Evolutionary conservation across 2,888 invertebrate genomes (phyloP).

Genomic region (Andrena bucephala): DNA sequence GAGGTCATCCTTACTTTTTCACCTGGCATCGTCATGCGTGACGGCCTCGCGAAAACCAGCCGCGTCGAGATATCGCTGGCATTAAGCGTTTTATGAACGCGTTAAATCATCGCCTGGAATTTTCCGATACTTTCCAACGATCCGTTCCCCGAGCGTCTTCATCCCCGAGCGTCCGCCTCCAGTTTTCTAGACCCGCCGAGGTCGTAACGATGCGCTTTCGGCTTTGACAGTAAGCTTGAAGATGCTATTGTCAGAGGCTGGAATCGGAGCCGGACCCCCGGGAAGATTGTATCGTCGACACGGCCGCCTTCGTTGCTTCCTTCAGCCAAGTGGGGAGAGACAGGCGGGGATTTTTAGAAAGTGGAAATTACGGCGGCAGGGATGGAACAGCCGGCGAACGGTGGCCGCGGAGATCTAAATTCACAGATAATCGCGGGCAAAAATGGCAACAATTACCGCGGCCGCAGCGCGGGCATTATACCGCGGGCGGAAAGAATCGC

Average conservation of each 20-base stretch:
- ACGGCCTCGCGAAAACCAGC: conserved; percentile 41
- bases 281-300: neutral
- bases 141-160: neutral
- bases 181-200: too few species aligned
- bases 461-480: conserved; percentile 4
- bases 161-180: neutral
- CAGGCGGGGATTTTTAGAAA: conserved; percentile 28
- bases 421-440: conserved; percentile 30
- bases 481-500: conserved; percentile 37
- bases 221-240: too few species aligned
- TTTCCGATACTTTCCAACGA: neutral
- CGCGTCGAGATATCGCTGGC: neutral
- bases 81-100: conserved; percentile 5
- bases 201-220: too few species aligned
- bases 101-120: neutral
- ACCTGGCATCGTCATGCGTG: conserved; percentile 46
- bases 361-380: conserved; percentile 13
- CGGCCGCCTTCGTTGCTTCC: neutral
- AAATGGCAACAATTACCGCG: conserved; percentile 46
- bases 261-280: too few species aligned
- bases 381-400: neutral
- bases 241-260: too few species aligned
- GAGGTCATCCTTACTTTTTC: conserved; percentile 55
- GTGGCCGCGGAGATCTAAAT: conserved; percentile 25
- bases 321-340: neutral